These are phyloP conservation scores for Stramonita haemastoma DNA, from an alignment of 2,888 invertebrate species.

Conservation along the genomic window DNA sequence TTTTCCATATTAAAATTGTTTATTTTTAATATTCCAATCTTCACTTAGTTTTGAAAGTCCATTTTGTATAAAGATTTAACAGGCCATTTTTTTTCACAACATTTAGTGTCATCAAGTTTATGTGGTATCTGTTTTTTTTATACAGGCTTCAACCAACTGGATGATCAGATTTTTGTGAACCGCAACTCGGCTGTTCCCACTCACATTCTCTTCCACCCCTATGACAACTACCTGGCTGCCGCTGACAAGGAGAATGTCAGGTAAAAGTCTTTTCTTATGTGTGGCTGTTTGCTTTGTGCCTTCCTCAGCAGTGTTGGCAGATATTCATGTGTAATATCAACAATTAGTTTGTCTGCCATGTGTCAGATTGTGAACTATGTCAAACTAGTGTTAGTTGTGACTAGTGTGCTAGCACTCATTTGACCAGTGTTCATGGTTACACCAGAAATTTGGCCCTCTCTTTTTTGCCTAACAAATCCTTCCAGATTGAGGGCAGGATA, in stretches of 20 bases:
- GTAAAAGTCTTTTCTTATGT: conserved; percentile 75
- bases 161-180: conserved; percentile 89
- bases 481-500: no score
- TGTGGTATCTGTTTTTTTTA: neutral
- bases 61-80: neutral
- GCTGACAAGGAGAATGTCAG: conserved; percentile 90
- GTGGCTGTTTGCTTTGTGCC: no score
- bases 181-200: conserved; percentile 88
- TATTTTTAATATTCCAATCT: neutral
- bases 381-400: no score
- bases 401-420: no score
- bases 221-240: conserved; percentile 91
- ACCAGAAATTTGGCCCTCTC: no score
- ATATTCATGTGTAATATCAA: no score
- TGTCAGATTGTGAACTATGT: no score
- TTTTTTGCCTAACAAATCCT: no score
- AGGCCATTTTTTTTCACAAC: no score
- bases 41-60: neutral
- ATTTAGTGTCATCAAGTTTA: neutral
- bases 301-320: no score
- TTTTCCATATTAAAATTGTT: neutral
- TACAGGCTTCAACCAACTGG: conserved; percentile 83
- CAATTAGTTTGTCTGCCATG: no score
- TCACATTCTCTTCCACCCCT: conserved; percentile 91
- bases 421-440: no score